Evolutionary conservation across 2,888 invertebrate genomes (phyloP).

Genomic region (Psococerastis gibbosa): DNA sequence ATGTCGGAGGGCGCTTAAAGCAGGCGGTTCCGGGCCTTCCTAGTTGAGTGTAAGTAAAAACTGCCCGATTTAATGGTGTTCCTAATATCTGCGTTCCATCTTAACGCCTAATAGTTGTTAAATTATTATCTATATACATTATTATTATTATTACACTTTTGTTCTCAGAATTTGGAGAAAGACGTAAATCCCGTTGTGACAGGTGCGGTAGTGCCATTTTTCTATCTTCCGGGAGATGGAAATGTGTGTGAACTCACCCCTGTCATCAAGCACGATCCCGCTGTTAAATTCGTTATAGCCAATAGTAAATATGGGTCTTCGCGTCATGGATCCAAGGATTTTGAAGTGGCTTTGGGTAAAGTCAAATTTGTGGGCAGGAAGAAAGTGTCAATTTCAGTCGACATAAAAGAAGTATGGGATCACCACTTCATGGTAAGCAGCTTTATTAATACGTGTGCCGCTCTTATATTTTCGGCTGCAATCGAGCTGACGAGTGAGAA

Average conservation of each 20-base stretch:
- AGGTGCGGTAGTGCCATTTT: neutral
- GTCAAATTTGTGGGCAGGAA: neutral
- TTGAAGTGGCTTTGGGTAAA: neutral
- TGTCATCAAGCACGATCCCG: neutral
- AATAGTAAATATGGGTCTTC: neutral
- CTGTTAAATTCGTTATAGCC: neutral
- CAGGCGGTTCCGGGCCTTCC: too few species aligned
- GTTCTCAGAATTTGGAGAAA: neutral
- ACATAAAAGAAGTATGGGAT: neutral
- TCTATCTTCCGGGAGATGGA: neutral
- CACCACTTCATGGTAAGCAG: neutral
- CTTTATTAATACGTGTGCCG: neutral
- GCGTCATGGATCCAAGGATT: neutral
- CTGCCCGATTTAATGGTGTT: too few species aligned
- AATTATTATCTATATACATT: too few species aligned
- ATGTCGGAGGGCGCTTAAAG: too few species aligned
- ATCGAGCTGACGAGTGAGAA: too few species aligned
- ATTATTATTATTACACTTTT: neutral
- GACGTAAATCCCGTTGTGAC: neutral
- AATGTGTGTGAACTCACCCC: neutral
- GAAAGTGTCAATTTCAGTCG: neutral
- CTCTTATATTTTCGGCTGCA: neutral
- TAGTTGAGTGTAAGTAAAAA: too few species aligned
- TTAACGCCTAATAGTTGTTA: too few species aligned
- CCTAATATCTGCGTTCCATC: too few species aligned